Conservation (phyloP, 2,888 invertebrate species). For the Melieria crassipennis region DNA sequence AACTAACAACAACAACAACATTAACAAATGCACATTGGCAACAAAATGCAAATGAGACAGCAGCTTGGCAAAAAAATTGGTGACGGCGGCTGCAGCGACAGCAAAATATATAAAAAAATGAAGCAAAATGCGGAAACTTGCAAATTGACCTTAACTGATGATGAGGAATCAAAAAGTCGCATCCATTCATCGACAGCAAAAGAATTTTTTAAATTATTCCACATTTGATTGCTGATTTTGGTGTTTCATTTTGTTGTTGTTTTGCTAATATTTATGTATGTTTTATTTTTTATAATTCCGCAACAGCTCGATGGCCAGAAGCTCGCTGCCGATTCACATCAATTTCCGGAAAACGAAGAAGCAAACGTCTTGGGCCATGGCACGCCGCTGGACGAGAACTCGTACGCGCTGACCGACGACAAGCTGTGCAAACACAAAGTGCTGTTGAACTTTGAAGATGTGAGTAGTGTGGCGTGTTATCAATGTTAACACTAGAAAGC, state of each 20-base stretch:
- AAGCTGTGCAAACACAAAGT: slow-evolving; percentile 55
- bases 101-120: background rate
- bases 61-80: background rate
- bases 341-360: slow-evolving; percentile 62
- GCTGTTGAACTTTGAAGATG: slow-evolving; percentile 66
- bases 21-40: background rate
- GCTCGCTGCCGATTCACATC: slow-evolving; percentile 47
- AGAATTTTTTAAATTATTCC: slow-evolving; percentile 11
- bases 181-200: background rate
- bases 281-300: slow-evolving; percentile 29
- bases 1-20: too few species aligned
- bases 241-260: slow-evolving; percentile 13
- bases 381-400: slow-evolving; percentile 37
- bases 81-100: background rate
- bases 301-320: slow-evolving; percentile 55
- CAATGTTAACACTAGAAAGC: too few species aligned
- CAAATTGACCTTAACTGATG: slow-evolving; percentile 10
- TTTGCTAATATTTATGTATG: slow-evolving; percentile 15
- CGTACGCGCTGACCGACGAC: slow-evolving; percentile 29
- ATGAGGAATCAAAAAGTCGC: background rate
- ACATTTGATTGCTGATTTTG: slow-evolving; percentile 17
- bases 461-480: slow-evolving; percentile 45
- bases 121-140: slow-evolving; percentile 19
- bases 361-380: slow-evolving; percentile 59
- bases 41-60: slow-evolving; percentile 3